phyloP scores from a whole-genome alignment of 2,113 vertebrate species.

The Myrmecophaga tridactyla region DNA sequence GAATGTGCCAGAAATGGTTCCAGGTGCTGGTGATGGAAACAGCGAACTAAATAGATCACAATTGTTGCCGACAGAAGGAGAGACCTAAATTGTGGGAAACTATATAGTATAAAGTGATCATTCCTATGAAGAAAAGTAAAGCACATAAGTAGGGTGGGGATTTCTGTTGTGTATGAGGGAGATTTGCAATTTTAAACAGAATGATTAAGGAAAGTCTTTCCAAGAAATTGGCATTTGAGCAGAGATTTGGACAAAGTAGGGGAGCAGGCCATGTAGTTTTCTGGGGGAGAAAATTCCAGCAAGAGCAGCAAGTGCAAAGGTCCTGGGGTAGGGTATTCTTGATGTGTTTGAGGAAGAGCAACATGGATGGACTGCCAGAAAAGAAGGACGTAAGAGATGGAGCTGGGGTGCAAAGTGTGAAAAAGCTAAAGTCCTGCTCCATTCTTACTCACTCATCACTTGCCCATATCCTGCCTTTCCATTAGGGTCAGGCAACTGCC shows the following conservation, averaged over 20 bases:
- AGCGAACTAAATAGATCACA: not conserved
- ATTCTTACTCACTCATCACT: not conserved
- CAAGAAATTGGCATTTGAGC: not conserved
- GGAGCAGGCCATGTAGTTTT: rapidly evolving
- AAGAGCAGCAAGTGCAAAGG: not conserved
- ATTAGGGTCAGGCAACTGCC: not conserved
- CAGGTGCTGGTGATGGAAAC: not conserved
- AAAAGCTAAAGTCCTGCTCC: rapidly evolving
- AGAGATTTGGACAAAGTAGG: not conserved
- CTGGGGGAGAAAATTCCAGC: not conserved
- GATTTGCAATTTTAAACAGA: not conserved
- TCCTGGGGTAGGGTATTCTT: not conserved
- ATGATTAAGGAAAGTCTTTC: not conserved
- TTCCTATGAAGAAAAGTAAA: not conserved
- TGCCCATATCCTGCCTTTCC: not conserved
- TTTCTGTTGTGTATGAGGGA: rapidly evolving
- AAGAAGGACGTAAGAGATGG: rapidly evolving
- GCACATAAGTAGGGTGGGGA: no score
- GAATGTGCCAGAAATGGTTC: not conserved
- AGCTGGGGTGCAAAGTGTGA: not conserved
- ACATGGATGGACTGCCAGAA: rapidly evolving
- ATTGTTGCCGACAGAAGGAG: not conserved
- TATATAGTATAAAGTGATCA: not conserved
- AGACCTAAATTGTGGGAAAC: not conserved
- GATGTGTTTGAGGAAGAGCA: not conserved